phyloP scores from a whole-genome alignment of 2,888 invertebrate species.

The Leucoma salicis region DNA sequence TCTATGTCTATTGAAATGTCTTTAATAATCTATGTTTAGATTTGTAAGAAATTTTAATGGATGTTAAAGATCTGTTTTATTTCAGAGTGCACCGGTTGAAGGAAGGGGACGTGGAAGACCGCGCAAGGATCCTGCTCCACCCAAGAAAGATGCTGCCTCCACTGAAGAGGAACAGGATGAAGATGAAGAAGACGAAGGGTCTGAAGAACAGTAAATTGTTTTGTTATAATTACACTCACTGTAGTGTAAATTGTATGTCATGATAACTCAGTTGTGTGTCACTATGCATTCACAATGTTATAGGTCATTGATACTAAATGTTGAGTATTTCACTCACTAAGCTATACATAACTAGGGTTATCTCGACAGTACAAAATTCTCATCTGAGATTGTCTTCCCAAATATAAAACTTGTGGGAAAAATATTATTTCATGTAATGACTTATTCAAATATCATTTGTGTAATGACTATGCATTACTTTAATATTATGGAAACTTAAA shows the following conservation, averaged over 20 bases:
- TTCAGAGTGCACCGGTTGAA: conserved; percentile 63
- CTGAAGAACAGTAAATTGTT: conserved; percentile 72
- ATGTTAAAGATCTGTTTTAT: conserved; percentile 1
- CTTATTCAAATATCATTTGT: conserved; percentile 32
- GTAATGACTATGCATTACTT: conserved; percentile 62
- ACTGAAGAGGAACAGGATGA: conserved; percentile 77
- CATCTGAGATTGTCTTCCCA: conserved; percentile 62
- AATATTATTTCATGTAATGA: conserved; percentile 30
- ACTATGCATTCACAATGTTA: background rate
- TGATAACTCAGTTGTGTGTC: conserved; percentile 60
- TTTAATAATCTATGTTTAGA: too few species aligned
- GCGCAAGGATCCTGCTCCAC: conserved; percentile 74
- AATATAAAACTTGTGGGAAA: conserved; percentile 67
- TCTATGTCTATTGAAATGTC: too few species aligned
- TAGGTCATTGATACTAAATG: background rate
- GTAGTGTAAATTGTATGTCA: conserved; percentile 77
- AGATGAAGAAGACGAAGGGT: conserved; percentile 77
- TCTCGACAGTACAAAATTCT: conserved; percentile 69
- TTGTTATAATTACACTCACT: conserved; percentile 56
- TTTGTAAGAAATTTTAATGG: too few species aligned
- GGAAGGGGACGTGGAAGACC: conserved; percentile 74
- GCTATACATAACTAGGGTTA: conserved; percentile 55
- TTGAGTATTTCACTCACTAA: conserved; percentile 19
- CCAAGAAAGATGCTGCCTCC: conserved; percentile 75
- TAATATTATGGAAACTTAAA: conserved; percentile 43